Conservation (phyloP, 2,113 vertebrate genomes). For the Melanostigma gelatinosum region DNA sequence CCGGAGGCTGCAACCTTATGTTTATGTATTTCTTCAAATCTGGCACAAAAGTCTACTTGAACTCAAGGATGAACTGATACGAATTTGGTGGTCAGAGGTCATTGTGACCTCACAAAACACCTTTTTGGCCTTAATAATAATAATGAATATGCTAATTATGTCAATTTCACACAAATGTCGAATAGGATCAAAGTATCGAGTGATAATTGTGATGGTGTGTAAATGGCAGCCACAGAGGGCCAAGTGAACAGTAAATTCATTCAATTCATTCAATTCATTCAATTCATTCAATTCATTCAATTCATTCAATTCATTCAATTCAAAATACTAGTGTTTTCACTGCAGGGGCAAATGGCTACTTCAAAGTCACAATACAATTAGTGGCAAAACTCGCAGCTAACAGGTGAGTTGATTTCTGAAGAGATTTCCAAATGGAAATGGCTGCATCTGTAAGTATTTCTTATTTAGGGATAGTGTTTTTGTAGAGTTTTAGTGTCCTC, state of each 20-base stretch:
- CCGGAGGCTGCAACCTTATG: background rate
- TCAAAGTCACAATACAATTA: conserved; percentile 21
- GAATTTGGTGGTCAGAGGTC: background rate
- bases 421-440: conserved; percentile 11
- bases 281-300: too few species aligned
- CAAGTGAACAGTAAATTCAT: background rate
- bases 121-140: background rate
- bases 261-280: too few species aligned
- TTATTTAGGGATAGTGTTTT: background rate
- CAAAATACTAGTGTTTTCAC: conserved; percentile 3
- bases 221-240: background rate
- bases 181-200: background rate
- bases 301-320: background rate
- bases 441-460: background rate
- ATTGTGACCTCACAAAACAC: background rate
- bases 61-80: background rate
- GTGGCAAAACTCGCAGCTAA: conserved; percentile 7
- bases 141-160: background rate
- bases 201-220: background rate
- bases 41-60: background rate
- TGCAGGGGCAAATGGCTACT: conserved; percentile 20
- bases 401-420: conserved; percentile 25
- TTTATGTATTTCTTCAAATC: background rate
- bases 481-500: background rate
- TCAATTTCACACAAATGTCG: background rate